Percentiles rank a stretch among this genome's conserved stretches.
phyloP scores from a whole-genome alignment of 1,140 invertebrate genomes.

The Trichonephila clavipes region DNA sequence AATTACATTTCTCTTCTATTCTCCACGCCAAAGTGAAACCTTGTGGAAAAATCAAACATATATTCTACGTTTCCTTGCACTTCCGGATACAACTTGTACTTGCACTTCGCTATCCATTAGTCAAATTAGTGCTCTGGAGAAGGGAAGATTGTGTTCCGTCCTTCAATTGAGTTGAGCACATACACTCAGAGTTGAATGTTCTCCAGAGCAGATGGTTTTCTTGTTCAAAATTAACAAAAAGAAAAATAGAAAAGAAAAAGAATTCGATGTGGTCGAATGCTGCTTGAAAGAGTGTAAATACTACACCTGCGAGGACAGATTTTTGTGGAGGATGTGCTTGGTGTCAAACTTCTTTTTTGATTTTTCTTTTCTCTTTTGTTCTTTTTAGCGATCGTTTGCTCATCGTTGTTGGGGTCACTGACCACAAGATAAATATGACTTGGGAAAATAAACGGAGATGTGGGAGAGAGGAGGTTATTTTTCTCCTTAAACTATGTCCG shows the following conservation, averaged over 20 bases:
- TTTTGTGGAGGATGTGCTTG: slow-evolving; percentile 56
- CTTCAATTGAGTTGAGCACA: background rate
- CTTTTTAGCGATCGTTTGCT: background rate
- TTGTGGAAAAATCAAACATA: slow-evolving; percentile 1
- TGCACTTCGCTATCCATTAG: background rate
- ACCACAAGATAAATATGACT: slow-evolving; percentile 40
- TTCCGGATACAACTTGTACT: background rate
- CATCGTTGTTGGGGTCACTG: slow-evolving; percentile 15
- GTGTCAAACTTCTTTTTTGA: slow-evolving; percentile 21
- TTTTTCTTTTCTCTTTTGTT: slow-evolving; percentile 1
- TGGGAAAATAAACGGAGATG: background rate
- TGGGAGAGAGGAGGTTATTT: background rate
- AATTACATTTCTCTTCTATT: background rate
- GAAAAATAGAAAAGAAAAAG: background rate
- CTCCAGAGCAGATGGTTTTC: slow-evolving; percentile 15
- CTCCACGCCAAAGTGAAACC: background rate
- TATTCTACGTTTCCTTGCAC: background rate
- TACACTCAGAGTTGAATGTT: background rate
- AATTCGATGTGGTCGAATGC: slow-evolving; percentile 50
- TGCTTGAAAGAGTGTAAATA: slow-evolving; percentile 36
- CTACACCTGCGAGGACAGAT: slow-evolving; percentile 10
- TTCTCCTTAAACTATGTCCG: background rate
- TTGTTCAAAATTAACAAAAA: background rate
- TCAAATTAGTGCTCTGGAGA: slow-evolving; percentile 15
- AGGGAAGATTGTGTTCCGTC: background rate